A percentile compares a stretch with the other conserved stretches of the same genome.
phyloP scores from a whole-genome alignment of 1,140 invertebrate species.

The Berghia stephanieae region DNA sequence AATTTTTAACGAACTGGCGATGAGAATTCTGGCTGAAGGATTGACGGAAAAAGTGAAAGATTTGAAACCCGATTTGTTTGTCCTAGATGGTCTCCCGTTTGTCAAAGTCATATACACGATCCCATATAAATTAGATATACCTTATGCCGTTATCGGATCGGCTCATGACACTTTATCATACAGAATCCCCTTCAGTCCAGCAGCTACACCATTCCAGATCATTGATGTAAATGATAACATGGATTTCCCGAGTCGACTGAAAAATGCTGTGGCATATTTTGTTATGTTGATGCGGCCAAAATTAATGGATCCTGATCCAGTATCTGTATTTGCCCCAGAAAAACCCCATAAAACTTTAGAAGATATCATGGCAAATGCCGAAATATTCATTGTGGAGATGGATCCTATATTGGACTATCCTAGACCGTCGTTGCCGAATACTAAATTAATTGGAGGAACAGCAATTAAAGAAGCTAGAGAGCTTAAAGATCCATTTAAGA shows the following conservation, averaged over 20 bases:
- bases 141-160: slow-evolving; percentile 29
- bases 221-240: slow-evolving; percentile 15
- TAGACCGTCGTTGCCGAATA: slow-evolving; percentile 38
- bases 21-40: neutral
- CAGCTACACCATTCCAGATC: neutral
- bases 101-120: slow-evolving; percentile 21
- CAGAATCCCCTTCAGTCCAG: slow-evolving; percentile 24
- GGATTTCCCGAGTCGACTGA: slow-evolving; percentile 18
- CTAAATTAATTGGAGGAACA: slow-evolving; percentile 43
- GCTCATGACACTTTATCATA: neutral
- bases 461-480: slow-evolving; percentile 28
- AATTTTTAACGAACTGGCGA: neutral
- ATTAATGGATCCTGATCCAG: neutral
- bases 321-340: slow-evolving; percentile 24
- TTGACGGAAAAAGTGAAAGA: neutral
- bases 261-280: neutral
- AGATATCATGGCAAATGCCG: slow-evolving; percentile 13
- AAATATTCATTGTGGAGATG: slow-evolving; percentile 37
- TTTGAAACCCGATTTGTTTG: slow-evolving; percentile 21
- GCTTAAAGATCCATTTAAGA: slow-evolving; percentile 19
- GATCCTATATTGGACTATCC: slow-evolving; percentile 46
- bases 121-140: slow-evolving; percentile 33
- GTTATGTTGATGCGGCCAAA: neutral
- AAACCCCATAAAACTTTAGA: slow-evolving; percentile 14
- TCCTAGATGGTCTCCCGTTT: slow-evolving; percentile 29